Base-by-base conservation (phyloP, 2,113 vertebrate species). In the Rhombomys opimus region DNA sequence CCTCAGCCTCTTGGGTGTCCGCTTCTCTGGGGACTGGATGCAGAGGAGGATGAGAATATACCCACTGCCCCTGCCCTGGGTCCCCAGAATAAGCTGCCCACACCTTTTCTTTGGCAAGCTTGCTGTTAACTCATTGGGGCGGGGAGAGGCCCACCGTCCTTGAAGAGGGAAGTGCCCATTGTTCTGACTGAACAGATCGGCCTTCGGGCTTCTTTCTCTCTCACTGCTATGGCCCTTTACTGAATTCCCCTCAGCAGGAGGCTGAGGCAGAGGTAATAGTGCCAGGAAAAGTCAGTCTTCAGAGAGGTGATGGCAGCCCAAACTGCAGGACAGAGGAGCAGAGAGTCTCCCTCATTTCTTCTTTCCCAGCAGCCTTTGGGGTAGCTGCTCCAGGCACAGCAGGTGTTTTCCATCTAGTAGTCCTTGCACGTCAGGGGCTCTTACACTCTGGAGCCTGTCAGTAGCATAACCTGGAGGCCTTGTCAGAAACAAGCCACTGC, bases 391-490 rank as follows among this genome's bases (percentile, higher is more conserved):
- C 22, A 15, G 32, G 38, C 17, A 30, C 20, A 20, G 32, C 59
- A 61, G 76, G 54, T 38, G 46, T 12, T 38, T 76, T 38, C 23
- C 38, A 72, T 61, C 41, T 82, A 20, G 2, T 17, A 23, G 50
- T 81, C 52, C n/a, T 11, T 25, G 30, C 27, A 14, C 8, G 0
- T 54, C 65, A 17, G 13, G 20, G 76, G 20, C 18, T 54, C 38
- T 65, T 70, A 8, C 2, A 22, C 88, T 35, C 59, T 14, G 22
- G 8, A 54, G 50, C 30, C n/a, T 0, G 0, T 38, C n/a, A 6
- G 82, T 50, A 30, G 61, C 41, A 17, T 84, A 50, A 38, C 87
- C 70, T 27, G 22, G 22, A 93, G 46, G 3, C 10, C 50, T 89
- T 27, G 1, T 93, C 38, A 73, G 80, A 41, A 46, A 54, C 27